Percentiles rank a stretch among this genome's conserved stretches.
Conservation (phyloP, 92 coral and sea anemone species). For the Nematostella vectensis region DNA sequence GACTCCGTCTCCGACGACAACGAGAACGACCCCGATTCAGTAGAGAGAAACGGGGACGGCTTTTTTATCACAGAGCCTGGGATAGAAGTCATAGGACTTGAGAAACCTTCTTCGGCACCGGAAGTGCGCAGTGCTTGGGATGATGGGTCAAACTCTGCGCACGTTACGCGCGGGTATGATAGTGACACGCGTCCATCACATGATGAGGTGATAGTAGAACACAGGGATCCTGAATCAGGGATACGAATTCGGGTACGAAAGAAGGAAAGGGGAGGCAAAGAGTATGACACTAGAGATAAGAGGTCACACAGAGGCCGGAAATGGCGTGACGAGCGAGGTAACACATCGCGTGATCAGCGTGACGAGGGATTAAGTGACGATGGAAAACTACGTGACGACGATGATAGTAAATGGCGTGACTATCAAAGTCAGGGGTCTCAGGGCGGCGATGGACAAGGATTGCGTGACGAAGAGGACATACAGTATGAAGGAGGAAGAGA, state of each 20-base stretch:
- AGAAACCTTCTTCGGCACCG: constrained; percentile 8
- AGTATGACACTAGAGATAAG: neutral
- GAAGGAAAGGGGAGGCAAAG: neutral
- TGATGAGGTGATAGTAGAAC: constrained; percentile 30
- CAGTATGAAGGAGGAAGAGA: neutral
- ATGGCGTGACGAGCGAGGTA: neutral
- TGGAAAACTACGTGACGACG: neutral
- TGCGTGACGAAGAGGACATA: neutral
- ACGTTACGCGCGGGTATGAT: constrained; percentile 10
- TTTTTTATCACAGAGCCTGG: constrained; percentile 56
- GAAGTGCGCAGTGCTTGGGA: constrained; percentile 41
- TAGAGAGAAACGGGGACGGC: constrained; percentile 5
- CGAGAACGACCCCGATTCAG: constrained; percentile 1
- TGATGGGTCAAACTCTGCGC: constrained; percentile 5
- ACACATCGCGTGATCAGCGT: neutral
- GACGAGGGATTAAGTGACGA: neutral
- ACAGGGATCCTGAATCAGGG: constrained; percentile 52
- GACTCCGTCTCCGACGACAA: neutral
- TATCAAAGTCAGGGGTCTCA: neutral
- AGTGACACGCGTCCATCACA: constrained; percentile 1
- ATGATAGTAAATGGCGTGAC: too few species aligned
- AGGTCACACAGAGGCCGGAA: neutral
- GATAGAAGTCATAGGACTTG: constrained; percentile 18
- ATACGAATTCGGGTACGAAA: constrained; percentile 33
- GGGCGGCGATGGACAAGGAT: neutral